Evolutionary conservation across 2,113 vertebrate species (phyloP), one percentile per base, ranked within the genome.

Genomic region (Sebastes schlegelii): DNA sequence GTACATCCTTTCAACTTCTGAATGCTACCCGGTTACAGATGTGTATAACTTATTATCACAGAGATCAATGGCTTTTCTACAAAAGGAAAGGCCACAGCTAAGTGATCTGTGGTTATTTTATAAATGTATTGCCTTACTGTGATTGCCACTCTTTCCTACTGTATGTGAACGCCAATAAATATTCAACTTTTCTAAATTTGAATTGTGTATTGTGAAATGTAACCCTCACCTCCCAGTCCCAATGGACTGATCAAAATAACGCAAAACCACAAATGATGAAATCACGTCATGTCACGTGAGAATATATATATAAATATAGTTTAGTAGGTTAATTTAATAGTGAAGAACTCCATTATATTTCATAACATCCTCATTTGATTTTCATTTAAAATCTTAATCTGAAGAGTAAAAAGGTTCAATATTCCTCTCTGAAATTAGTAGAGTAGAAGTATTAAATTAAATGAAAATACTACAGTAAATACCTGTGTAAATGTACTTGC

Each of bases 141-240:
- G 72, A 82, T 70, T 80, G 74, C 72, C 81, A 82, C 17, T 77
- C 69, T 85, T 85, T 92, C 84, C 86, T 84, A 57, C 45, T 26
- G 17, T 48, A 75, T 75, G 54, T 83, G 49, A 65, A 86, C n/a
- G 68, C 75, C 72, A 90, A 89, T 91, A 86, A 91, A 89, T 12
- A 60, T 79, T 12, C 46, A 34, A 72, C 43, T 80, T 90, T 80
- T 86, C 12, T 23, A 40, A 8, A 52, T 48, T 74, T 60, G 4
- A 42, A 26, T 55, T 3, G n/a, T 23, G 4, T 46, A 1, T 19
- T 11, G 49, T 34, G 64, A 43, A 19, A 19, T 6, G 5, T 62
- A 62, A 40, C 14, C 4, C 16, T 19, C n/a, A 23, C 34, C 60
- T 52, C 13, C 5, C 16, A 6, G 7, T 52, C 14, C 52, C 8